Evolutionary conservation across 2,888 invertebrate species (phyloP).

Genomic region (Eurytoma adleriae): DNA sequence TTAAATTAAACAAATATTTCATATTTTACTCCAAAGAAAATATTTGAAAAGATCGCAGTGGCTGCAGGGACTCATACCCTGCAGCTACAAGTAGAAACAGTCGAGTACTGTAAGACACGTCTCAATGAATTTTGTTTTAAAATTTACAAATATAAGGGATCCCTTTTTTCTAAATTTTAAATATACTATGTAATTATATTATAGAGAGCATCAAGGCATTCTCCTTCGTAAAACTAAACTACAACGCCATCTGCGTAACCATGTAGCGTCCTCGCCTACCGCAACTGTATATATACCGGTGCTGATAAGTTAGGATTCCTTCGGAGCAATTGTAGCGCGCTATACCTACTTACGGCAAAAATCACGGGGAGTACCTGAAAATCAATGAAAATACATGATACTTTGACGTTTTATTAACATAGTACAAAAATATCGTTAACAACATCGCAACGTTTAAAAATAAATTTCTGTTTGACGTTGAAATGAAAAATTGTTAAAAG

Average conservation of each 20-base stretch:
- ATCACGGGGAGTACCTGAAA: not conserved
- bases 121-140: too few relatives aligned
- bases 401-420: slow-evolving; percentile 34
- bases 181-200: not conserved
- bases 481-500: slow-evolving; percentile 4
- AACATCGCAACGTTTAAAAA: slow-evolving; percentile 21
- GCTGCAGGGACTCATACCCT: too few relatives aligned
- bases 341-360: slow-evolving; percentile 11
- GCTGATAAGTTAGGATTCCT: slow-evolving; percentile 30
- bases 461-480: slow-evolving; percentile 15
- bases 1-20: too few relatives aligned
- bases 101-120: too few relatives aligned
- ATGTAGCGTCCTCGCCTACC: not conserved
- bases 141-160: too few relatives aligned
- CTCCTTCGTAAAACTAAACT: not conserved
- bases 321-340: not conserved
- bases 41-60: too few relatives aligned
- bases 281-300: not conserved
- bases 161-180: too few relatives aligned
- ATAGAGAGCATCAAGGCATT: not conserved
- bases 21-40: too few relatives aligned
- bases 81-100: too few relatives aligned
- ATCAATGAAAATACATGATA: slow-evolving; percentile 3
- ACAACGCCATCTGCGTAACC: not conserved
- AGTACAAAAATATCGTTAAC: slow-evolving; percentile 42